A percentile compares a stretch with the other conserved stretches of the same genome.
Conservation (phyloP, 2,113 vertebrate genomes). For the Hypanus sabinus region DNA sequence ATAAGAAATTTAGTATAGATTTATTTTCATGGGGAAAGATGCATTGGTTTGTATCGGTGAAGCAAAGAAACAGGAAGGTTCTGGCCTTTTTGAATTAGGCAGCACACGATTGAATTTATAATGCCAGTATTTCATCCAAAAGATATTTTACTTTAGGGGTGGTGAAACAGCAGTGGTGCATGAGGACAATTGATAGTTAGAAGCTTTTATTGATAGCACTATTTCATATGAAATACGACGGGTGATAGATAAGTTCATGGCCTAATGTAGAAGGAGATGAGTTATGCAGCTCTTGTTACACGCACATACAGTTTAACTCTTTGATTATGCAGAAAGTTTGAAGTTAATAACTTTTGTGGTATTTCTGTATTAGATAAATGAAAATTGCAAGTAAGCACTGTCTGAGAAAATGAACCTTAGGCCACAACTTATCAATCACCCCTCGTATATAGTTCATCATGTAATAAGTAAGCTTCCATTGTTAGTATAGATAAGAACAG, state of each 20-base stretch:
- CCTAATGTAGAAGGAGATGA: too few species aligned
- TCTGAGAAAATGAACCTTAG: too few species aligned
- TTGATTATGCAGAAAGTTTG: too few species aligned
- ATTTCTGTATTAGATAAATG: too few species aligned
- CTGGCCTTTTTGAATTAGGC: neutral
- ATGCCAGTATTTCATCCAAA: neutral
- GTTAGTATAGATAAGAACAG: constrained; percentile 50
- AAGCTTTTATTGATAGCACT: constrained; percentile 27
- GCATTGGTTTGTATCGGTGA: constrained; percentile 6
- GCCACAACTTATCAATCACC: too few species aligned
- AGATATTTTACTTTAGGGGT: constrained; percentile 24
- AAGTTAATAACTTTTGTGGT: too few species aligned
- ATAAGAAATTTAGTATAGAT: neutral
- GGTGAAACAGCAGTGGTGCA: constrained; percentile 41
- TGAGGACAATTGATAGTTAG: constrained; percentile 39
- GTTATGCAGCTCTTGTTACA: too few species aligned
- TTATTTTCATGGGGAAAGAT: neutral
- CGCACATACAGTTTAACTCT: too few species aligned
- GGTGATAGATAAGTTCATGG: too few species aligned
- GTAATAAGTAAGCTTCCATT: constrained; percentile 51
- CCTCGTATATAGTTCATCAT: constrained; percentile 51
- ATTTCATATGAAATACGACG: constrained; percentile 39
- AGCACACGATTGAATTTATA: constrained; percentile 10
- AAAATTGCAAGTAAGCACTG: too few species aligned
- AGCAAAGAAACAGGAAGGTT: constrained; percentile 2